Evolutionary conservation across 37 sponge, comb jelly and placozoan species (phyloP).

Genomic region (Corticium candelabrum): DNA sequence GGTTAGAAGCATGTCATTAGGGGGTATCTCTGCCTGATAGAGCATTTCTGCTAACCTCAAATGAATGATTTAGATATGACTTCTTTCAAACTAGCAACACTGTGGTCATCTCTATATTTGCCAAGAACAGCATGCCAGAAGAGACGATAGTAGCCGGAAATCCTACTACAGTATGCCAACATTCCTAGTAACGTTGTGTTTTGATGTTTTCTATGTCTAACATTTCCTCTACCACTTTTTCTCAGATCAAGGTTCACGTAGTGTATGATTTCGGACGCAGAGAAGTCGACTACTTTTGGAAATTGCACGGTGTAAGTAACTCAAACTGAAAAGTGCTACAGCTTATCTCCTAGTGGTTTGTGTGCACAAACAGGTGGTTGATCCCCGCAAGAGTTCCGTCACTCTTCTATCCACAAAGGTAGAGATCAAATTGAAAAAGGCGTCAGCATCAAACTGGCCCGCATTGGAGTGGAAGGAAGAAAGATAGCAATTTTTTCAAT

Average conservation of each 20-base stretch:
- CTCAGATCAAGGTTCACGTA: slow-evolving; percentile 20
- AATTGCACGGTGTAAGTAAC: slow-evolving; percentile 47
- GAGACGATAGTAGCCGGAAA: slow-evolving; percentile 57
- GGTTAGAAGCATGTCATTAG: too few species aligned
- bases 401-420: slow-evolving; percentile 58
- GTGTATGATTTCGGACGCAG: slow-evolving; percentile 43
- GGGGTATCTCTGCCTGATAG: not conserved
- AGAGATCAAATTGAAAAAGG: slow-evolving; percentile 65
- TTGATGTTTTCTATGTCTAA: too few species aligned
- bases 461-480: slow-evolving; percentile 23
- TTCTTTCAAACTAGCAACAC: slow-evolving; percentile 69
- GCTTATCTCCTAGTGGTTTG: not conserved
- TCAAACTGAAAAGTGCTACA: not conserved
- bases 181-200: too few species aligned
- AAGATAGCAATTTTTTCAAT: too few species aligned
- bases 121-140: slow-evolving; percentile 64
- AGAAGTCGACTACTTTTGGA: slow-evolving; percentile 10
- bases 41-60: too few species aligned
- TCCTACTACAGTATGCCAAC: slow-evolving; percentile 37
- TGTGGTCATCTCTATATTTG: slow-evolving; percentile 58
- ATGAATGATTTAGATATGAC: slow-evolving; percentile 68
- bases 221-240: not conserved
- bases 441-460: slow-evolving; percentile 25
- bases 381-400: slow-evolving; percentile 50
- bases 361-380: slow-evolving; percentile 41